These are phyloP conservation scores for Loxodonta africana DNA, from an alignment of 2,113 vertebrate species.

Conservation along the genomic window DNA sequence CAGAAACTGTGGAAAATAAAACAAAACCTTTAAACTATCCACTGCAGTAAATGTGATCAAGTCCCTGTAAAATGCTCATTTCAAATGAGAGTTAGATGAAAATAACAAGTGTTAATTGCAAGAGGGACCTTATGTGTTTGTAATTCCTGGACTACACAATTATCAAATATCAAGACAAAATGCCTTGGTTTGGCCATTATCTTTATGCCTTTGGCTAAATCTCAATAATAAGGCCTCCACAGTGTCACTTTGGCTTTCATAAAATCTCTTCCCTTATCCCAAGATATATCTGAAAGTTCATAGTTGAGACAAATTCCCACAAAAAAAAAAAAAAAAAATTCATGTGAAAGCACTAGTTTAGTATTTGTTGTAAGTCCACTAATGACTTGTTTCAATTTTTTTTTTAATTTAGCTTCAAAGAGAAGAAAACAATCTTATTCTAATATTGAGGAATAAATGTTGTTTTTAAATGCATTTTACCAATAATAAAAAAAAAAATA, in stretches of 20 bases:
- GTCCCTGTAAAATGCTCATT: neutral
- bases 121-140: neutral
- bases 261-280: neutral
- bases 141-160: neutral
- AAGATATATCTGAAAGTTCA: neutral
- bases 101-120: neutral
- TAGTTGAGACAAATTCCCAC: neutral
- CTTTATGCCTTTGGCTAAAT: neutral
- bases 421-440: neutral
- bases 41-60: neutral
- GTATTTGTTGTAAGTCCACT: neutral
- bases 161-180: constrained; percentile 28
- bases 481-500: neutral
- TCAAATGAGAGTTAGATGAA: constrained; percentile 30
- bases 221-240: neutral
- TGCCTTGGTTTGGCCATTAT: neutral
- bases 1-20: constrained; percentile 52
- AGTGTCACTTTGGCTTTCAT: neutral
- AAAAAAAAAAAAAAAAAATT: neutral
- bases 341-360: neutral
- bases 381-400: neutral
- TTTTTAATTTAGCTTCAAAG: neutral
- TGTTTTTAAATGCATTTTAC: neutral
- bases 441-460: neutral
- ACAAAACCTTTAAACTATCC: neutral